Conservation (phyloP, 2,888 invertebrate genomes). For the Amphiduros pacificus region DNA sequence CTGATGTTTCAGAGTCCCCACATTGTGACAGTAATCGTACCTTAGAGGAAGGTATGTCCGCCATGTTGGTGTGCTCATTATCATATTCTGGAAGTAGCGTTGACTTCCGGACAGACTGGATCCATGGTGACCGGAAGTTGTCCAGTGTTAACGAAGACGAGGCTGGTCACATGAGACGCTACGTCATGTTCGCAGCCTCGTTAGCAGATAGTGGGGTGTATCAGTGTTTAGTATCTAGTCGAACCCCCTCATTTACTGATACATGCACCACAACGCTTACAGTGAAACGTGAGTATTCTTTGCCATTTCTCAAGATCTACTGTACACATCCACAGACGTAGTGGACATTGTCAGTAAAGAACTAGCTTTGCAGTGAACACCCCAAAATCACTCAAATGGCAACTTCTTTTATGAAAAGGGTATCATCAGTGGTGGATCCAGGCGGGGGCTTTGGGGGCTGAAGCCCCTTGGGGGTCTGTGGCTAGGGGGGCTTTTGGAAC, state of each 20-base stretch:
- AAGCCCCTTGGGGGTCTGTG: no score
- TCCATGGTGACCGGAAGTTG: constrained; percentile 12
- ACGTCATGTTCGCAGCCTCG: background rate
- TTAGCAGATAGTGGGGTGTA: constrained; percentile 4
- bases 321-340: no score
- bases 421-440: no score
- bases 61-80: background rate
- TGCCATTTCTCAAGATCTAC: constrained; percentile 9
- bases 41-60: constrained; percentile 1
- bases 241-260: constrained; percentile 1
- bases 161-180: background rate
- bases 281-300: constrained; percentile 5
- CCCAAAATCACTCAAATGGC: no score
- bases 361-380: no score
- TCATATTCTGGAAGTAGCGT: background rate
- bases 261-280: constrained; percentile 3
- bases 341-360: no score
- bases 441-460: no score
- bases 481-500: no score
- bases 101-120: constrained; percentile 12
- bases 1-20: constrained; percentile 8
- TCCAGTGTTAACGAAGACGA: constrained; percentile 14
- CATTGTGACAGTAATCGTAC: constrained; percentile 12
- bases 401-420: no score
- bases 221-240: constrained; percentile 5